Percentiles rank a stretch among this genome's conserved stretches.
Conservation (phyloP, 2,888 invertebrate genomes). For the Alloscopus bannaensis region DNA sequence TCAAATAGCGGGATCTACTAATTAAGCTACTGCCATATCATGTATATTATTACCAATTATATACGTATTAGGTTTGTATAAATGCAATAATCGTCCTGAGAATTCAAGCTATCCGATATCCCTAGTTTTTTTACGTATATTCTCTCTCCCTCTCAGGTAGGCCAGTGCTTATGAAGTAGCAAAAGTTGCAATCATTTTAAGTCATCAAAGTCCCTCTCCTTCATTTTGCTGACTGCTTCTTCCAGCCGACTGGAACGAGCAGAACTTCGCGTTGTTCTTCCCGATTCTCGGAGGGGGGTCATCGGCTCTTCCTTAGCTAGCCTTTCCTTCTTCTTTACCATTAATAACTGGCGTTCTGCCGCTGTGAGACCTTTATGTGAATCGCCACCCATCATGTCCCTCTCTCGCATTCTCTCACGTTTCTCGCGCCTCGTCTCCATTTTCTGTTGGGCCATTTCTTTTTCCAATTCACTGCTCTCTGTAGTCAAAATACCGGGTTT, state of each 20-base stretch:
- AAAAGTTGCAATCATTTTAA: slow-evolving; percentile 21
- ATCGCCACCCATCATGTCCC: slow-evolving; percentile 58
- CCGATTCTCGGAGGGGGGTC: slow-evolving; percentile 48
- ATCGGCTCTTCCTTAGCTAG: slow-evolving; percentile 73
- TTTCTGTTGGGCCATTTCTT: slow-evolving; percentile 73
- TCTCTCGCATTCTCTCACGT: slow-evolving; percentile 66
- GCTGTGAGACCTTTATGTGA: slow-evolving; percentile 72
- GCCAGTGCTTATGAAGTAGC: not conserved
- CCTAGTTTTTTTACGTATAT: slow-evolving; percentile 43
- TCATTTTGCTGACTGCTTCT: slow-evolving; percentile 72
- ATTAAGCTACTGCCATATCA: not conserved
- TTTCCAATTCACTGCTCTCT: slow-evolving; percentile 73
- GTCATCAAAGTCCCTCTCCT: slow-evolving; percentile 54
- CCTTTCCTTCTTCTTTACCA: slow-evolving; percentile 74
- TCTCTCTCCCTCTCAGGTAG: slow-evolving; percentile 48
- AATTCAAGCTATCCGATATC: slow-evolving; percentile 19
- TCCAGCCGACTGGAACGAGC: slow-evolving; percentile 68
- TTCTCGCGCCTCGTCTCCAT: slow-evolving; percentile 72
- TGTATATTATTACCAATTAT: slow-evolving; percentile 24
- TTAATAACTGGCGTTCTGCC: slow-evolving; percentile 74
- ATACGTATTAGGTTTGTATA: too few species aligned
- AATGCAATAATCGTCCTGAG: slow-evolving; percentile 52
- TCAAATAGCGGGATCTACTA: not conserved
- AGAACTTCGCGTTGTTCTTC: slow-evolving; percentile 69
- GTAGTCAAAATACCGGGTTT: slow-evolving; percentile 11